Base-by-base conservation (phyloP, 2,888 invertebrate genomes). In the Dorcus parallelipipedus region DNA sequence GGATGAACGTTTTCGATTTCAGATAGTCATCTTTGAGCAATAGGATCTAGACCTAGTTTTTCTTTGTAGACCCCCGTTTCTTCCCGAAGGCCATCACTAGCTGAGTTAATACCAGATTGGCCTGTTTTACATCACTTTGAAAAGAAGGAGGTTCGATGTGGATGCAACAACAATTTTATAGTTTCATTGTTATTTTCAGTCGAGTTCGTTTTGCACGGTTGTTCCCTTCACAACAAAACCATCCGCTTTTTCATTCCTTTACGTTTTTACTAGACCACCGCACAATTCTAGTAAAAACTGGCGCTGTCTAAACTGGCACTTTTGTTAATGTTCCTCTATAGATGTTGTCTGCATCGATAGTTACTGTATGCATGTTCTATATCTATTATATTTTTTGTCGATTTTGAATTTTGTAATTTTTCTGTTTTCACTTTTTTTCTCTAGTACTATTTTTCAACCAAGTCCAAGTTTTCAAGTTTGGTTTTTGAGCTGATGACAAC, bases 21-120 rank as follows among this genome's bases (percentile, higher is more conserved):
- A 10, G 20, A 23, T 39, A 38, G 41, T 41, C 41, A 47, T 41
- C 38, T 42, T 41, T 33, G 38, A 54, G 33, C 10, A 10, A 20
- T 48, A 10, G 52, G 51, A 17, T 60, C 62, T 60, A 67, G 66
- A 64, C 68, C 69, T 76, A 78, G 75, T 78, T 79, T 79, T 76
- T 76, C 67, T 78, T 78, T 79, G 69, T 78, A 78, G 78, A 76
- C 73, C 69, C 76, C 78, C 68, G 74, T 76, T 78, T 77, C 82
- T 79, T 81, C 84, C 72, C 88, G 93, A 86, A 87, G 93, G 84
- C 90, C 87, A 78, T 94, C 93, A 76, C 85, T 95, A 82, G 93
- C 93, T 76, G 95, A 96, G 84, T 85, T 95, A 84, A 95, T 96
- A 81, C 95, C 95, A 77, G 95, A 95, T 84, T 96, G 95, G 95